Base-by-base conservation (phyloP, 2,888 invertebrate genomes). In the Rhimphoctona megacephalus region DNA sequence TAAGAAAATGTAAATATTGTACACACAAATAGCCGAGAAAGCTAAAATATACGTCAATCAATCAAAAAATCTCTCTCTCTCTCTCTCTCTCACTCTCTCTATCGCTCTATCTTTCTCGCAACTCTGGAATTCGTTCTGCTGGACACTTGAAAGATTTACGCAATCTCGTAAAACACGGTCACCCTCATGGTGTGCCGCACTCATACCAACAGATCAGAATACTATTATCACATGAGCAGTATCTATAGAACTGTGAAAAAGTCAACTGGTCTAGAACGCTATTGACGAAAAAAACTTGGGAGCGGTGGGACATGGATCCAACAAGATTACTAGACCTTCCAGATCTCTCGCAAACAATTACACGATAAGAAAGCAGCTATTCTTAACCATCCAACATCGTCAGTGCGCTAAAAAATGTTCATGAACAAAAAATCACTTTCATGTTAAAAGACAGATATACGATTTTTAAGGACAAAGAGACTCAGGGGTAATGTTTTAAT, bases 121-220 rank as follows among this genome's bases (percentile, higher is more conserved):
- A 74, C 52, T 46, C 61, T 66, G 57, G 79, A 70, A 73, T 76
- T 69, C 43, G 54, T 43, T 52, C 39, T 7, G 43, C 69, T 57
- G 74, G 79, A 82, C 79, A 83, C 79, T 73, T 67, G 64, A 64
- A 73, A 87, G 84, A 87, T 87, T 89, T 88, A 87, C 87, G 84
- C 81, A 87, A 89, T 86, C 84, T 85, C 79, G 83, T 81, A 85
- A 85, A 88, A 89, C 86, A 85, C 70, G 69, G 69, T 78, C 78
- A 72, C 72, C 80, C 54, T 77, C n/a, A 57, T 73, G 57, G 80
- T 72, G 49, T 49, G 74, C 25, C 30, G 14, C 57, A 52, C 57
- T 22, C 39, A 30, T 69, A 54, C 9, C 25, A 69, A 46, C 61
- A 17, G 54, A 57, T 39, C 57, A 54, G n/a, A 49, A 33, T 39